A percentile compares a stretch with the other conserved stretches of the same genome.
These are phyloP conservation scores for Pseudomyrmex cubaensis DNA, from an alignment of 1,140 invertebrate genomes.

Conservation along the genomic window DNA sequence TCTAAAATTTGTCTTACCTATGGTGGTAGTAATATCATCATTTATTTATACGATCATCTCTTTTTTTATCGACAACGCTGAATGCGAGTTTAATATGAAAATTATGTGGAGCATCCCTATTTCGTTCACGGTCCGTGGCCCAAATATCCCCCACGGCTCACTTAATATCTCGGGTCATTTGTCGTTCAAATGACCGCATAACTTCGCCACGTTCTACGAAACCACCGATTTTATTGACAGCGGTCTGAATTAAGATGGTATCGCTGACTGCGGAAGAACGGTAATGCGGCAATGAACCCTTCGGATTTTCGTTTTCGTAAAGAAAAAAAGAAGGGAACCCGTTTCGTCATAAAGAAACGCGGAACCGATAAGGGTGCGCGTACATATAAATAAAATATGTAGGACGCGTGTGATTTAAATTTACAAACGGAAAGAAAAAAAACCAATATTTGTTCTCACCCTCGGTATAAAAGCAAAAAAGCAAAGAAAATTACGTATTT, in stretches of 20 bases:
- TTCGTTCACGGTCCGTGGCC: not conserved
- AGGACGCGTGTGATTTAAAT: not conserved
- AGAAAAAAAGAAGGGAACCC: not conserved
- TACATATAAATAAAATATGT: constrained; percentile 19
- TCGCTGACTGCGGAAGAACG: constrained; percentile 37
- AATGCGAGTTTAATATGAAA: constrained; percentile 41
- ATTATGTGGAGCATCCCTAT: not conserved
- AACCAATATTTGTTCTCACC: not conserved
- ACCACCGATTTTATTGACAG: constrained; percentile 67
- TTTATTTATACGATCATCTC: not conserved
- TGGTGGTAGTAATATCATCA: too few relatives aligned
- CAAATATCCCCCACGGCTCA: constrained; percentile 21
- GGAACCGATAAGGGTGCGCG: constrained; percentile 7
- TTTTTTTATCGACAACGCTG: constrained; percentile 11
- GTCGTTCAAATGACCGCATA: constrained; percentile 64
- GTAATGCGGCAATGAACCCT: constrained; percentile 37
- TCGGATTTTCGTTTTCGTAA: constrained; percentile 15
- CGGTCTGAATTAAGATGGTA: constrained; percentile 59
- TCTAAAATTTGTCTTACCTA: too few relatives aligned
- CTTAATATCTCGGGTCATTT: constrained; percentile 64
- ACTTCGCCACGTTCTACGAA: constrained; percentile 60
- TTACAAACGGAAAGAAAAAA: not conserved
- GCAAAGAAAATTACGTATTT: not conserved
- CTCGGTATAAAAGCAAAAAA: too few relatives aligned
- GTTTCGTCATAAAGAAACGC: constrained; percentile 45